phyloP scores from a whole-genome alignment of 1,140 invertebrate genomes.

The Hypothenemus hampei region DNA sequence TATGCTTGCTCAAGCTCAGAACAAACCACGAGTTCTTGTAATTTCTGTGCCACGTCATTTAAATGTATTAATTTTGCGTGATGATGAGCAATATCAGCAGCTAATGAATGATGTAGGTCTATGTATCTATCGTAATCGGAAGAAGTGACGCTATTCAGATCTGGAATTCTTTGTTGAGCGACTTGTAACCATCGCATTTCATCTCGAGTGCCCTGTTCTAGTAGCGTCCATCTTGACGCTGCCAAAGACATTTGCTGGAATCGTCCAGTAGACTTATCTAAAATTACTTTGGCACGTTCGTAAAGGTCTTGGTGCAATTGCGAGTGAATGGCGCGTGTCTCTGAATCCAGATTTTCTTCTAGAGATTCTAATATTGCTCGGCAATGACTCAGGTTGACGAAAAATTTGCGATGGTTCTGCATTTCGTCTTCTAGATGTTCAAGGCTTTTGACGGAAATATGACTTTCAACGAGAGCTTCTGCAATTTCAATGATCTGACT shows the following conservation, averaged over 20 bases:
- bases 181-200: constrained; percentile 76
- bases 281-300: constrained; percentile 62
- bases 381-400: constrained; percentile 81
- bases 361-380: constrained; percentile 76
- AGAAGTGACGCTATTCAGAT: constrained; percentile 70
- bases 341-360: constrained; percentile 73
- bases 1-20: constrained; percentile 66
- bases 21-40: constrained; percentile 69
- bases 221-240: constrained; percentile 72
- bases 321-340: constrained; percentile 68
- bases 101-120: constrained; percentile 73
- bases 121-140: constrained; percentile 79
- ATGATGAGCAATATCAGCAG: constrained; percentile 70
- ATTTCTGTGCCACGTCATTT: constrained; percentile 62
- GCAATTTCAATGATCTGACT: constrained; percentile 77
- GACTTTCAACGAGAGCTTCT: constrained; percentile 68
- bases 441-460: constrained; percentile 66
- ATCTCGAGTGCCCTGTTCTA: constrained; percentile 76
- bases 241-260: constrained; percentile 77
- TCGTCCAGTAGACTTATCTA: constrained; percentile 72
- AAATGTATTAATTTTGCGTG: constrained; percentile 69
- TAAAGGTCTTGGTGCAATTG: constrained; percentile 72
- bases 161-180: constrained; percentile 73
- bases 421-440: constrained; percentile 80
- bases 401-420: constrained; percentile 83